Evolutionary conservation across 64 coral and sea anemone species (phyloP), one percentile per base, ranked within the genome.

Genomic region (Acropora yongei): DNA sequence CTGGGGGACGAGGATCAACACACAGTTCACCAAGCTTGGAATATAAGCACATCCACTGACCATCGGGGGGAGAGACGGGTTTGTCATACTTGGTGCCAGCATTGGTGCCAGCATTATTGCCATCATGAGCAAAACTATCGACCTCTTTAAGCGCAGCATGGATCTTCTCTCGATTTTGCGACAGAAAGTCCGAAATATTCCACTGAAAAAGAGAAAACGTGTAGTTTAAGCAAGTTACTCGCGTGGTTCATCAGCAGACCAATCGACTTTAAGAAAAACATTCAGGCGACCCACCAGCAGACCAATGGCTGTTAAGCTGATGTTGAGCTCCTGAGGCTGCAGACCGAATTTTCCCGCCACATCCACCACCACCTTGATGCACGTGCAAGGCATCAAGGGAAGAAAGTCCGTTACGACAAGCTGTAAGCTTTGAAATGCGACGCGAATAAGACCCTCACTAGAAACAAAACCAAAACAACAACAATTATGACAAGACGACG

Each of bases 1-100:
- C 97, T 2, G 97, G 88, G 5, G 97, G 97, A 18, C 97, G 72
- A 2, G 97, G 97, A 68, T 99, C 97, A 19, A 99, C 97, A 81
- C 97, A 99, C 2, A 99, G 89, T n/a, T 99, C 97, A 41, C 97
- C 97, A 9, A 99, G 68, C 45, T 96, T 99, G 18, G 97, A 88
- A 77, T 99, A 99, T n/a, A 99, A 75, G 17, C 94, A 96, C 97
- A 99, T 99, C 97, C 97, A 99, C n/a, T 96, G 92, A 10, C 97
- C 78, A 68, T 99, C 97, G 66, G 91, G 80, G 63, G 91, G 88
- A 46, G 97, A 94, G 0, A 99, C 91, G 2, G 97, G 94, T 45
- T 89, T 92, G 47, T 99, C 97, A 68, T 93, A 96, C 53, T 91
- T 96, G 0, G 91, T 42, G 18, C 80, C 88, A 80, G 94, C 94